Evolutionary conservation across 2,113 vertebrate genomes (phyloP), one percentile per base, ranked within the genome.

Genomic region (Hemiprocne comata): DNA sequence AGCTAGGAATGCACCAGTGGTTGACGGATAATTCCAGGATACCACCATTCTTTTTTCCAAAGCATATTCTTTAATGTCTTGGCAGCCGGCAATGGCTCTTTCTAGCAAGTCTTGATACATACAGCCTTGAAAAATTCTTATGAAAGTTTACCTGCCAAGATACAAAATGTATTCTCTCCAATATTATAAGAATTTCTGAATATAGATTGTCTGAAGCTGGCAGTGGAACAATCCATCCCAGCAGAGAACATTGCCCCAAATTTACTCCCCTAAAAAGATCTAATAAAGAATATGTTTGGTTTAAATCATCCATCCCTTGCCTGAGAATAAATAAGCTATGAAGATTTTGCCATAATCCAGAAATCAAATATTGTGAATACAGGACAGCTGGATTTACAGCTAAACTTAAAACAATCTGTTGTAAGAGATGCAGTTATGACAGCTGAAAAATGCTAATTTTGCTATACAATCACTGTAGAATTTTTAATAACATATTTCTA

Each of bases 21-120:
- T 87, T 94, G 65, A 66, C 79, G 87, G 89, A 94, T 94, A 90
- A 77, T 91, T 94, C 82, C 46, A 93, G 74, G 42, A 64, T 80
- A 55, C 26, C 34, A 64, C 50, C 78, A 51, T 70, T 94, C 46
- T 84, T 69, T 91, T 71, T 90, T 87, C 74, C 87, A 94, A 1
- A 73, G 42, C 13, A 36, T 69, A 74, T 76, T 76, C 87, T 94
- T 95, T 85, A 91, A 77, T 67, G 51, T 80, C 64, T 94, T 90
- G 64, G 81, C 85, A 91, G 55, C 50, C 90, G 4, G 9, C 42
- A 44, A 29, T 38, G 46, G 46, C 28, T 76, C 67, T 95, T 90
- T 80, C 28, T 80, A 93, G 20, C 50, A 87, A 87, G 64, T 34
- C 67, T 46, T 93, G 31, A 31, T 85, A 91, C 85, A 64, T 66